Percentiles rank a stretch among this genome's conserved stretches.
These are phyloP conservation scores for Acronicta psi DNA, from an alignment of 2,888 invertebrate genomes.

Conservation along the genomic window DNA sequence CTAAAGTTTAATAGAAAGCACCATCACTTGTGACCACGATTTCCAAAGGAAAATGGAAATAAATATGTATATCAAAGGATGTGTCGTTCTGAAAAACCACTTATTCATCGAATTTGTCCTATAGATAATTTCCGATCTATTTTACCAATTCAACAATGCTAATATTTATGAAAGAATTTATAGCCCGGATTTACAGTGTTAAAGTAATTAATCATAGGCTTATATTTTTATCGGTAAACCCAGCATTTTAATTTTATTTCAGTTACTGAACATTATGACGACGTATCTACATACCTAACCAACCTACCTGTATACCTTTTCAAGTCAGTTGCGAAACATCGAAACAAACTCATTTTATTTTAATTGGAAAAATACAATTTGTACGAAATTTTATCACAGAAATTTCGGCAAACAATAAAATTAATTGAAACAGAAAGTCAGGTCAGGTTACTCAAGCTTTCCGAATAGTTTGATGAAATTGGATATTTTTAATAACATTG, in stretches of 20 bases:
- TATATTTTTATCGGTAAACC: neutral
- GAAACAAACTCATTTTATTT: neutral
- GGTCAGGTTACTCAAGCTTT: slow-evolving; percentile 12
- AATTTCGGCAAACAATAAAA: slow-evolving; percentile 55
- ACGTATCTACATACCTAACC: too few relatives aligned
- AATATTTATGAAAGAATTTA: slow-evolving; percentile 1
- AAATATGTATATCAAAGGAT: slow-evolving; percentile 48
- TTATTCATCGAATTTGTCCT: slow-evolving; percentile 23
- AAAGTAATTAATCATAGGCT: slow-evolving; percentile 4
- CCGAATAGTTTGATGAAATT: slow-evolving; percentile 53
- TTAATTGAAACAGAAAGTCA: slow-evolving; percentile 60
- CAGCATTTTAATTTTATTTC: neutral
- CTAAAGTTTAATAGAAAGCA: too few relatives aligned
- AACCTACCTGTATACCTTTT: too few relatives aligned
- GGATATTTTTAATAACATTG: slow-evolving; percentile 47
- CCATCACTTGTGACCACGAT: too few relatives aligned
- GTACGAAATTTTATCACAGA: slow-evolving; percentile 34
- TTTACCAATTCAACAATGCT: slow-evolving; percentile 12
- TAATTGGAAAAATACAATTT: slow-evolving; percentile 1
- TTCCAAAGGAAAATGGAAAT: slow-evolving; percentile 14
- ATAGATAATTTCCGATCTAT: slow-evolving; percentile 19
- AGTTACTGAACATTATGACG: too few relatives aligned
- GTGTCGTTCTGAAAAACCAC: slow-evolving; percentile 8
- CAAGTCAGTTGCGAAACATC: neutral
- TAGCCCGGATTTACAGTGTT: slow-evolving; percentile 22